Evolutionary conservation across 2,888 invertebrate species (phyloP).

Genomic region (Melipona beecheii): DNA sequence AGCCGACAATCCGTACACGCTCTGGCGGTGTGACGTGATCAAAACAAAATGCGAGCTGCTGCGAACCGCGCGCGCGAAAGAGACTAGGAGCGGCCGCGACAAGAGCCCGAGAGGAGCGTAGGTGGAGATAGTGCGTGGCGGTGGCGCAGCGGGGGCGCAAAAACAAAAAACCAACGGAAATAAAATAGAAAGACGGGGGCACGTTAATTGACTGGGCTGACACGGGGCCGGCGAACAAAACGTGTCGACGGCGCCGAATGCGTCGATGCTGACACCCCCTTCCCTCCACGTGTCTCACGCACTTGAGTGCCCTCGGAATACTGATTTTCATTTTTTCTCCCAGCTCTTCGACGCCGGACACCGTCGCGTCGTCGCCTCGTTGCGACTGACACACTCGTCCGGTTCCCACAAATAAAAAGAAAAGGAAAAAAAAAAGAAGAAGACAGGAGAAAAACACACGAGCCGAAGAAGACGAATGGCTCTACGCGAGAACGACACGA

Average conservation of each 20-base stretch:
- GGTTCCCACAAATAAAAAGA: background rate
- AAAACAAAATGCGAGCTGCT: conserved; percentile 68
- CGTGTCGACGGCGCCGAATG: conserved; percentile 63
- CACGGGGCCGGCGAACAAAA: conserved; percentile 67
- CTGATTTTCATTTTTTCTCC: conserved; percentile 39
- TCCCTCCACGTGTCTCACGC: conserved; percentile 51
- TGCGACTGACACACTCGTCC: background rate
- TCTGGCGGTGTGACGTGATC: conserved; percentile 67
- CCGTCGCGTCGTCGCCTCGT: background rate
- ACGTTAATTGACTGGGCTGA: conserved; percentile 70
- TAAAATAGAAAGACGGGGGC: conserved; percentile 58
- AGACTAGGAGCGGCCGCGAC: background rate
- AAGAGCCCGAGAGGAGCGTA: background rate
- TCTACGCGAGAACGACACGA: background rate
- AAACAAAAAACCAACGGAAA: conserved; percentile 57
- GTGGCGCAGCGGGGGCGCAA: conserved; percentile 5
- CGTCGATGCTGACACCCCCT: conserved; percentile 64
- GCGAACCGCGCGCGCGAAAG: background rate
- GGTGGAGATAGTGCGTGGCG: conserved; percentile 7
- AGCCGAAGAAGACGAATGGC: conserved; percentile 17
- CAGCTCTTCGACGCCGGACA: background rate
- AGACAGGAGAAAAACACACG: background rate
- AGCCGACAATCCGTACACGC: conserved; percentile 44
- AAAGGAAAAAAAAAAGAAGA: too few species aligned
- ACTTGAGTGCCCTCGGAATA: conserved; percentile 48